Percentiles rank a stretch among this genome's conserved stretches.
Evolutionary conservation across 2,113 vertebrate genomes (phyloP).

Genomic region (Mesoclemmys tuberculata): DNA sequence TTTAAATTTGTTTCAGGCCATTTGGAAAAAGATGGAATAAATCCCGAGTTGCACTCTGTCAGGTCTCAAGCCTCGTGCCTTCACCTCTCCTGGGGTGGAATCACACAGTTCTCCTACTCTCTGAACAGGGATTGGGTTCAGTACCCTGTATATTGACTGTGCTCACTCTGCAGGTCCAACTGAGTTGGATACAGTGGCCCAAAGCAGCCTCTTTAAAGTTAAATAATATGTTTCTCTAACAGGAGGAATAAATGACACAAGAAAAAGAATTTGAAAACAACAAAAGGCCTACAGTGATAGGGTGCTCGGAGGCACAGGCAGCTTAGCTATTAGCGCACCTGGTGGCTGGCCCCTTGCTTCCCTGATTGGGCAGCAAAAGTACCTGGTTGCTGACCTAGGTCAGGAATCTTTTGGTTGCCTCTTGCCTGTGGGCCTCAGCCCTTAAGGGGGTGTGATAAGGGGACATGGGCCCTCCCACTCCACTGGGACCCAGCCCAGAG

Average conservation of each 20-base stretch:
- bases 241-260: neutral
- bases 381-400: neutral
- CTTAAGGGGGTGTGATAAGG: neutral
- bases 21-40: neutral
- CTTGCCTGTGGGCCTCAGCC: neutral
- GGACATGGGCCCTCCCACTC: neutral
- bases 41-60: neutral
- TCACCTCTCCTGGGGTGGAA: neutral
- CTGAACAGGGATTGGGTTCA: neutral
- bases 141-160: rapidly evolving
- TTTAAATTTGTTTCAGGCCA: neutral
- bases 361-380: neutral
- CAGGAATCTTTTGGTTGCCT: neutral
- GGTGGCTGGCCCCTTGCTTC: neutral
- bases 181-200: neutral
- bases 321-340: neutral
- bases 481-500: neutral
- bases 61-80: rapidly evolving
- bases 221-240: neutral
- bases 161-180: neutral
- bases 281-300: neutral
- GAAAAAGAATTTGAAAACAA: neutral
- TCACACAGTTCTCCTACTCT: rapidly evolving
- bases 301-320: neutral
- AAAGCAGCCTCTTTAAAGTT: neutral